Evolutionary conservation across 2,113 vertebrate species (phyloP).

Genomic region (Brachyistius frenatus): DNA sequence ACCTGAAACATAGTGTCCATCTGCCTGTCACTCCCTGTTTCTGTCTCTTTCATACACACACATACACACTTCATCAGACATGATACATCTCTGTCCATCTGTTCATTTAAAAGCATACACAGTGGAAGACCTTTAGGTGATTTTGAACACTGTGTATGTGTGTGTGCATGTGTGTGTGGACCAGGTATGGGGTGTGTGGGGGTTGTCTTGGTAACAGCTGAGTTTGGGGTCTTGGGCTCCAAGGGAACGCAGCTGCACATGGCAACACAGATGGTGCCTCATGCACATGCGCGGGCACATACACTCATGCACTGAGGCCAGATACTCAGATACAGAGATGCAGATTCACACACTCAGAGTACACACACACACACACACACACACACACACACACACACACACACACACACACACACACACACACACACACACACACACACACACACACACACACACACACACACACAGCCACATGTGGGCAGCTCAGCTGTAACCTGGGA

Average conservation of each 20-base stretch:
- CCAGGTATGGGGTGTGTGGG: slow-evolving; percentile 62
- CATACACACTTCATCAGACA: slow-evolving; percentile 13
- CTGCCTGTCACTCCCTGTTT: slow-evolving; percentile 41
- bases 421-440: slow-evolving; percentile 7
- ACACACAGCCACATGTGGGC: slow-evolving; percentile 53
- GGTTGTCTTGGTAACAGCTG: slow-evolving; percentile 77
- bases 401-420: slow-evolving; percentile 9
- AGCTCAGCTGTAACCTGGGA: slow-evolving; percentile 77
- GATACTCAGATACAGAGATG: slow-evolving; percentile 1
- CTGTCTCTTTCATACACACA: slow-evolving; percentile 5
- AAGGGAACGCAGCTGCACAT: slow-evolving; percentile 75
- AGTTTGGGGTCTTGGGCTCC: slow-evolving; percentile 69
- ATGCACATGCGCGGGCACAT: not conserved
- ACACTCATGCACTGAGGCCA: not conserved
- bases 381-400: slow-evolving; percentile 15
- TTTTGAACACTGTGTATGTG: slow-evolving; percentile 37
- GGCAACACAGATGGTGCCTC: slow-evolving; percentile 73
- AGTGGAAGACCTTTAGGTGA: slow-evolving; percentile 49
- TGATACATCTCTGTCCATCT: slow-evolving; percentile 56
- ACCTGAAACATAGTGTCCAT: slow-evolving; percentile 39
- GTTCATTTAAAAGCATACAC: slow-evolving; percentile 47
- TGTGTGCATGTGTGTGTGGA: slow-evolving; percentile 29
- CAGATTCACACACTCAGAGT: not conserved
- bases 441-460: slow-evolving; percentile 26
- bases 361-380: slow-evolving; percentile 8